Base-by-base conservation (phyloP, 2,888 invertebrate genomes). In the Calameuta idolon region DNA sequence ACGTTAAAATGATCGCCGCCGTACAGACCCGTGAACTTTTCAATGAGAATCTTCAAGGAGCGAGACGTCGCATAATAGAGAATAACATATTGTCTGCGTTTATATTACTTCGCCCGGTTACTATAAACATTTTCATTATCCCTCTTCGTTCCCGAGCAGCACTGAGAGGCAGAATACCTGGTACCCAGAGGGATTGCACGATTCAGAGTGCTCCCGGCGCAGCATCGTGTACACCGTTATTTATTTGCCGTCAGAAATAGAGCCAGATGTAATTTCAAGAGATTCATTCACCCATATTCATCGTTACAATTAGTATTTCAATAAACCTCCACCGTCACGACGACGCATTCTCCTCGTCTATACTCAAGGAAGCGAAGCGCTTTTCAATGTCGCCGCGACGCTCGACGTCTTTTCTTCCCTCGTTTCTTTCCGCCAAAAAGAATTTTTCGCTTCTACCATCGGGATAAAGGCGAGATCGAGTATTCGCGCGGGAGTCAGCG, bases 1-100 rank as follows among this genome's bases (percentile, higher is more conserved):
- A 80, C 55, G 81, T 76, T 82, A 55, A 83, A 81, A 84, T n/a
- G 74, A 76, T 23, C 75, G 68, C 30, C 74, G 23, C 35, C 15
- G 23, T 35, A 31, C 0, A 71, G 74, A 12, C 35, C 12, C 37
- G 34, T 34, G 71, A 71, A 71, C 34, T 34, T 34, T 34, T 30
- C 34, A 71, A 30, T 15, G 71, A 31, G 71, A 4, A 33, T 34
- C 30, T 11, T 30, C 12, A 71, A 23, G 71, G 23, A 37, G 34
- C 23, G 35, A 30, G 71, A 34, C 71, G 33, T 71, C 55, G 71
- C 77, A 79, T 83, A 84, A 84, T 77, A 79, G 80, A 83, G 80
- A 86, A 84, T 83, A 85, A 84, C 81, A 82, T 81, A 85, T 85
- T 85, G 87, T 87, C 82, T 82, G 79, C 73, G 79, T 79, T 55